Conservation (phyloP, 2,888 invertebrate species). For the Lamellibrachia columna region DNA sequence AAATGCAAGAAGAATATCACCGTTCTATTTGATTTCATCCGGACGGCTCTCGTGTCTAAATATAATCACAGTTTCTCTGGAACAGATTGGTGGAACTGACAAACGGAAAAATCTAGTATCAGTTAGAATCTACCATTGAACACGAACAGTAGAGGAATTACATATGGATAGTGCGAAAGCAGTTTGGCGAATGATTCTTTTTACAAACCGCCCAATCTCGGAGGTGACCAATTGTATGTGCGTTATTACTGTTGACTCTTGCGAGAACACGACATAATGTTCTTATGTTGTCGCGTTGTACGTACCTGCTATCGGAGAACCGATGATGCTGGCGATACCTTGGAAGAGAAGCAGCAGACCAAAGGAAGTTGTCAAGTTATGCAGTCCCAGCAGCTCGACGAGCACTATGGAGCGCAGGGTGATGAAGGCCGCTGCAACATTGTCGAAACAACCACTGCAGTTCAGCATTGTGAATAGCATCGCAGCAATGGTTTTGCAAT, state of each 20-base stretch:
- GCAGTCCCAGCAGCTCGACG: constrained; percentile 69
- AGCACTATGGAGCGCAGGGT: constrained; percentile 78
- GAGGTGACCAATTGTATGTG: background rate
- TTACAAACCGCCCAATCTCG: no score
- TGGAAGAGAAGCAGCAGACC: constrained; percentile 69
- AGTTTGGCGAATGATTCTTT: no score
- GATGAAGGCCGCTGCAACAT: constrained; percentile 79
- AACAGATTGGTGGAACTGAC: no score
- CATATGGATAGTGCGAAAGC: no score
- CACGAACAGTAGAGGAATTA: no score
- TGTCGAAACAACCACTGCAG: background rate
- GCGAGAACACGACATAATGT: background rate
- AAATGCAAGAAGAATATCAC: background rate
- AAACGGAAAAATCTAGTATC: no score
- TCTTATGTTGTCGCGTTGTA: background rate
- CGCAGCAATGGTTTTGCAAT: background rate
- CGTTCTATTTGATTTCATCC: background rate
- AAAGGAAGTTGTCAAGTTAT: constrained; percentile 68
- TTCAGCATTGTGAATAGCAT: background rate
- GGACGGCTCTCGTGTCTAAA: background rate
- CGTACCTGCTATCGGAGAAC: constrained; percentile 42
- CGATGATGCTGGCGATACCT: constrained; percentile 41
- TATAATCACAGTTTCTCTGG: no score
- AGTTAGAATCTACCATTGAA: no score
- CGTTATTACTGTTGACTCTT: background rate